Conservation (phyloP, 2,888 invertebrate species). For the Tiphia femorata region DNA sequence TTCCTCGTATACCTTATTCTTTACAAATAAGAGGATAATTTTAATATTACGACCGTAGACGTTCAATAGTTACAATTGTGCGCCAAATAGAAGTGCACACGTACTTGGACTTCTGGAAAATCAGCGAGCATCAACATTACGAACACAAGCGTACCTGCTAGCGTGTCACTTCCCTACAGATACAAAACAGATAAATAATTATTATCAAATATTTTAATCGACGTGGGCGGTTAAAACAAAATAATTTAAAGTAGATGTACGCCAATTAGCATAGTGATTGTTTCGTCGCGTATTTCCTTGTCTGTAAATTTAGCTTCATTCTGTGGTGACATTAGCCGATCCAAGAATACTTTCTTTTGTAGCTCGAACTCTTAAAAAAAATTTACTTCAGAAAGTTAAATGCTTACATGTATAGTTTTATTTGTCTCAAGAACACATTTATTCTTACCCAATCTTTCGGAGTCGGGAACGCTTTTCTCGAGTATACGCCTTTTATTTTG, state of each 20-base stretch:
- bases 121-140: neutral
- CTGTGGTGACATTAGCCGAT: neutral
- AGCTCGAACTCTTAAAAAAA: too few relatives aligned
- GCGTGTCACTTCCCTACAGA: neutral
- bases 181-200: neutral
- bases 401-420: too few relatives aligned
- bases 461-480: neutral
- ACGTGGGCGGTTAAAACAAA: too few relatives aligned
- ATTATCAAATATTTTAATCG: neutral
- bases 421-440: neutral
- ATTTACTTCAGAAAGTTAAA: too few relatives aligned
- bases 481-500: neutral
- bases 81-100: too few relatives aligned
- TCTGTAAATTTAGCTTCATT: neutral
- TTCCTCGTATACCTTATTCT: slow-evolving; percentile 68
- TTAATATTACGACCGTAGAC: too few relatives aligned
- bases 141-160: neutral
- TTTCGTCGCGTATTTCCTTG: neutral
- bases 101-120: neutral
- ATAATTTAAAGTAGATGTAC: too few relatives aligned
- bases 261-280: neutral
- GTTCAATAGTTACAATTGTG: too few relatives aligned
- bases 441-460: neutral
- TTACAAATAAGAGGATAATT: too few relatives aligned
- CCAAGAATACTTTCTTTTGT: neutral